A percentile compares a stretch with the other conserved stretches of the same genome.
phyloP scores from a whole-genome alignment of 2,888 invertebrate genomes.

The Drosophila nr. fundita region DNA sequence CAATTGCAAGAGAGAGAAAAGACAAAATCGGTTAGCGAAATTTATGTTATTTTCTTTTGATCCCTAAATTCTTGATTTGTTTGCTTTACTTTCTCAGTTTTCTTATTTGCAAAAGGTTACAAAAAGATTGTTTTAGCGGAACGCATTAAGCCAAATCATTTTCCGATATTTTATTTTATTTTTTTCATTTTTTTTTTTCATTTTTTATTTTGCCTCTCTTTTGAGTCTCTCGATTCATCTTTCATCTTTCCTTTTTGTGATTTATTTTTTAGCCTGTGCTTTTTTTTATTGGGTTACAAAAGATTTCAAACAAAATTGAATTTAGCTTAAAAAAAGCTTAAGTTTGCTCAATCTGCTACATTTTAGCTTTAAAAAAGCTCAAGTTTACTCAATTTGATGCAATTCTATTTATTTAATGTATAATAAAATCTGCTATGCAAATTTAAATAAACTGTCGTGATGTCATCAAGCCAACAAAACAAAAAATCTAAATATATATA shows the following conservation, averaged over 20 bases:
- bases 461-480: constrained; percentile 23
- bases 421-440: background rate
- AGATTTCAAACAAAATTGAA: background rate
- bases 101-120: background rate
- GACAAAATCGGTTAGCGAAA: background rate
- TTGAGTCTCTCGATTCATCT: background rate
- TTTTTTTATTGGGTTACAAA: too few species aligned
- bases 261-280: background rate
- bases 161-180: background rate
- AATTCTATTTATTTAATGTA: background rate
- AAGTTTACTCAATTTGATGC: background rate
- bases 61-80: background rate
- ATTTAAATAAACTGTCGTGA: constrained; percentile 31
- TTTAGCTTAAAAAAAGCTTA: background rate
- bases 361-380: background rate
- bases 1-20: background rate
- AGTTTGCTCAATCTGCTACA: background rate
- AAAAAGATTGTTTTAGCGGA: background rate
- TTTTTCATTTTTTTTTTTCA: background rate
- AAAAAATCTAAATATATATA: constrained; percentile 14
- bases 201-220: background rate
- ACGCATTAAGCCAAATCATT: too few species aligned
- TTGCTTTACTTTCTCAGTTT: background rate
- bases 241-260: background rate
- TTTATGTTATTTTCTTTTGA: background rate